Conservation (phyloP, 2,888 invertebrate species). For the Drosophila incognita region DNA sequence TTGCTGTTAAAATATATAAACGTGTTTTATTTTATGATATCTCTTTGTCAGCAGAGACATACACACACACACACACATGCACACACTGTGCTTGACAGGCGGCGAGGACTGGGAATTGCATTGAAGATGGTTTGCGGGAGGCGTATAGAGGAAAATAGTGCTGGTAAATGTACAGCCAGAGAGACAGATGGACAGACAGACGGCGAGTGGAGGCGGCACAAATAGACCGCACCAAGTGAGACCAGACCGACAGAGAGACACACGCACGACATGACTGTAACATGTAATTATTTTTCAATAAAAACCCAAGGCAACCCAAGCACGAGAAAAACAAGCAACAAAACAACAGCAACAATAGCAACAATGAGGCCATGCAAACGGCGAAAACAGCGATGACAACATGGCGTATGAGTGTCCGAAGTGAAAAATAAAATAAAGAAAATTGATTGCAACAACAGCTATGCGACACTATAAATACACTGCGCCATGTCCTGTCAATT, state of each 20-base stretch:
- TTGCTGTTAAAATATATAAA: slow-evolving; percentile 60
- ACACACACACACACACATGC: slow-evolving; percentile 16
- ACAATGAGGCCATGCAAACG: slow-evolving; percentile 44
- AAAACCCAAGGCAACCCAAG: slow-evolving; percentile 71
- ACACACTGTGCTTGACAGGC: slow-evolving; percentile 64
- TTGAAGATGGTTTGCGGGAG: slow-evolving; percentile 1
- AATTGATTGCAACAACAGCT: neutral
- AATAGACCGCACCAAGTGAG: slow-evolving; percentile 72
- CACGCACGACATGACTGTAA: slow-evolving; percentile 79
- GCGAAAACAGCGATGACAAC: slow-evolving; percentile 69
- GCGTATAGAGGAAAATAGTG: slow-evolving; percentile 1
- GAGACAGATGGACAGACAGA: slow-evolving; percentile 10
- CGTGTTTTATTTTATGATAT: slow-evolving; percentile 79
- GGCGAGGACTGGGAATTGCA: slow-evolving; percentile 40
- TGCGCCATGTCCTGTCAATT: neutral
- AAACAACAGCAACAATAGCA: slow-evolving; percentile 37
- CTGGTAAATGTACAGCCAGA: slow-evolving; percentile 29
- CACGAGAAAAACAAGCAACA: slow-evolving; percentile 48
- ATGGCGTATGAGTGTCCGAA: slow-evolving; percentile 74
- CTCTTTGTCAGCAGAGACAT: slow-evolving; percentile 69
- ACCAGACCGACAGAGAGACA: slow-evolving; percentile 52
- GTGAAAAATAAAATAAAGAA: slow-evolving; percentile 40
- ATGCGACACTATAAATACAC: slow-evolving; percentile 33
- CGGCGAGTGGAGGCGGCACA: slow-evolving; percentile 52
- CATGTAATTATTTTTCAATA: slow-evolving; percentile 79